Evolutionary conservation across 1,140 invertebrate species (phyloP).

Genomic region (Macrobrachium nipponense): DNA sequence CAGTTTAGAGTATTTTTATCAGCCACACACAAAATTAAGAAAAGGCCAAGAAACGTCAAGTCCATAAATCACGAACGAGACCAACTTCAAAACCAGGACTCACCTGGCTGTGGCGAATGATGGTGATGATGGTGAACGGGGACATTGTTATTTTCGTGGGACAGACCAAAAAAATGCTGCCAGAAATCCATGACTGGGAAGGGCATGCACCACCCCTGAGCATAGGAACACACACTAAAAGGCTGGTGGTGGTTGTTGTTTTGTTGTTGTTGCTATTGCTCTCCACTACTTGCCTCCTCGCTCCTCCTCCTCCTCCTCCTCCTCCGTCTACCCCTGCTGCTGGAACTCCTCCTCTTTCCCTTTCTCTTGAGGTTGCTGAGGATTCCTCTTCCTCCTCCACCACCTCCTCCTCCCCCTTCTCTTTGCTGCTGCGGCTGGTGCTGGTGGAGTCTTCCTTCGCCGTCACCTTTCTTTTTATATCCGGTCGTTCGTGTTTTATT

Average conservation of each 20-base stretch:
- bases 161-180: slow-evolving; percentile 53
- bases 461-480: background rate
- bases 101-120: slow-evolving; percentile 31
- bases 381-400: slow-evolving; percentile 21
- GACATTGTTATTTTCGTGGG: slow-evolving; percentile 52
- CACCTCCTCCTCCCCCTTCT: slow-evolving; percentile 23
- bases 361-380: background rate
- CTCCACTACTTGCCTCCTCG: background rate
- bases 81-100: background rate
- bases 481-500: background rate
- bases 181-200: slow-evolving; percentile 57
- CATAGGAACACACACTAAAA: slow-evolving; percentile 35
- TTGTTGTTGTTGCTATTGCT: background rate
- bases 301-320: slow-evolving; percentile 31
- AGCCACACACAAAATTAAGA: no score
- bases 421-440: background rate
- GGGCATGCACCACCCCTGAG: slow-evolving; percentile 43
- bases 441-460: background rate
- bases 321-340: background rate
- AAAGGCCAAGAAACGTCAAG: no score
- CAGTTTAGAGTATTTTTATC: no score
- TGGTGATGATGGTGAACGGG: background rate
- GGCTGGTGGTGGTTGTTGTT: background rate
- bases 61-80: background rate
- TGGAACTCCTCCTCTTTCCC: background rate